Evolutionary conservation across 1,140 invertebrate genomes (phyloP).

Genomic region (Cherax destructor): DNA sequence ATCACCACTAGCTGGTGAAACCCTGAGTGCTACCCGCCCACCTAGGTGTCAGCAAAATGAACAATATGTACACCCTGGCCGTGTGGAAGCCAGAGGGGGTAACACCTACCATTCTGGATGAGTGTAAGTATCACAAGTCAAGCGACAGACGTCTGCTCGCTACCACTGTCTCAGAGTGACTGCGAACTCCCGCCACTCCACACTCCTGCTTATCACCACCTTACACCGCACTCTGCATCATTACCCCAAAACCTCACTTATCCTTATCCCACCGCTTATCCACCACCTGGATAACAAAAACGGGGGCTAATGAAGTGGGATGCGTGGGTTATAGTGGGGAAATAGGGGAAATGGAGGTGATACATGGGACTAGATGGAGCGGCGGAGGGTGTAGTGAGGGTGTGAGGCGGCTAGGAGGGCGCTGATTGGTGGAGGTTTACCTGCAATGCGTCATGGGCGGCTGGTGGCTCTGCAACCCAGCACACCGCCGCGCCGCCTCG

Average conservation of each 20-base stretch:
- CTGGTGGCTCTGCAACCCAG: constrained; percentile 52
- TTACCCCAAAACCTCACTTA: too few species aligned
- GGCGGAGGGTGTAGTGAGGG: constrained; percentile 34
- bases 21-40: too few species aligned
- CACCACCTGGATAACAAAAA: too few species aligned
- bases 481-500: constrained; percentile 64
- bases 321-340: too few species aligned
- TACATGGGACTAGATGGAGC: constrained; percentile 28
- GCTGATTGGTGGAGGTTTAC: constrained; percentile 66
- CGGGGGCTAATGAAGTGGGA: too few species aligned
- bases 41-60: too few species aligned
- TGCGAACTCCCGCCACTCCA: constrained; percentile 66
- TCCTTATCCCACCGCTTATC: too few species aligned
- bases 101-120: constrained; percentile 61
- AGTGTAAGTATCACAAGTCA: constrained; percentile 62
- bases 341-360: not conserved
- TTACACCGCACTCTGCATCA: constrained; percentile 29
- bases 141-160: constrained; percentile 56
- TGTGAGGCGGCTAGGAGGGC: constrained; percentile 4
- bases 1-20: too few species aligned
- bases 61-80: not conserved
- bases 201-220: constrained; percentile 62
- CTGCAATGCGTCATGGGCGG: constrained; percentile 62
- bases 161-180: constrained; percentile 67
- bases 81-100: constrained; percentile 15